Evolutionary conservation across 2,113 vertebrate species (phyloP).

Genomic region (Xerus inauris): DNA sequence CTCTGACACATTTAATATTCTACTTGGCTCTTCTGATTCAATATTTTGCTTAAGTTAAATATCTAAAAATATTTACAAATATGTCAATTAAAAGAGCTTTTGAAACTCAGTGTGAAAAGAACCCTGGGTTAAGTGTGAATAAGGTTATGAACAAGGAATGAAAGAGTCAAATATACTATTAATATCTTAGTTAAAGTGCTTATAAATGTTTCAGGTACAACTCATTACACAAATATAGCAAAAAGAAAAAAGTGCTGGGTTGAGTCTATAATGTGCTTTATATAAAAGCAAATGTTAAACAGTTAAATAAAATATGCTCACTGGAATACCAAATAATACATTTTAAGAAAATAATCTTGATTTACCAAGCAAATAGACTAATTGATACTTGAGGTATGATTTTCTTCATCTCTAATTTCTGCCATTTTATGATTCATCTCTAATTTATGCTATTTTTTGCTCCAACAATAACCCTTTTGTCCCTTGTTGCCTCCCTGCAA

Average conservation of each 20-base stretch:
- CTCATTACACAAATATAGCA: neutral
- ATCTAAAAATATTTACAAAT: constrained; percentile 16
- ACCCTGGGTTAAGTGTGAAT: neutral
- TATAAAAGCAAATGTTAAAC: neutral
- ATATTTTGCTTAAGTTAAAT: neutral
- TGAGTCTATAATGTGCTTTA: neutral
- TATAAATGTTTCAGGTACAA: neutral
- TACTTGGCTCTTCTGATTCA: neutral
- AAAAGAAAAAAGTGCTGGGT: neutral
- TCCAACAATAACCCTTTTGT: neutral
- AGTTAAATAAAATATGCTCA: neutral
- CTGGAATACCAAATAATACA: neutral
- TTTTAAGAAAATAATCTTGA: neutral
- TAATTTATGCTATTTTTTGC: constrained; percentile 36
- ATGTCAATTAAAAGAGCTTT: neutral
- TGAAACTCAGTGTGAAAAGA: neutral
- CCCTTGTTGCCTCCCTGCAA: neutral
- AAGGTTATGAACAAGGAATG: neutral
- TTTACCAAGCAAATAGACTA: neutral
- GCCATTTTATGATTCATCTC: neutral
- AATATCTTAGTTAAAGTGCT: neutral
- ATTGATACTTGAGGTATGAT: neutral
- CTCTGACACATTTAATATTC: neutral
- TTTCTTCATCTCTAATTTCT: constrained; percentile 17
- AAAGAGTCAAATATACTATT: neutral